Percentiles rank a stretch among this genome's conserved stretches.
Conservation (phyloP, 2,797 vertebrate genomes). For the Poecilia velifera region DNA sequence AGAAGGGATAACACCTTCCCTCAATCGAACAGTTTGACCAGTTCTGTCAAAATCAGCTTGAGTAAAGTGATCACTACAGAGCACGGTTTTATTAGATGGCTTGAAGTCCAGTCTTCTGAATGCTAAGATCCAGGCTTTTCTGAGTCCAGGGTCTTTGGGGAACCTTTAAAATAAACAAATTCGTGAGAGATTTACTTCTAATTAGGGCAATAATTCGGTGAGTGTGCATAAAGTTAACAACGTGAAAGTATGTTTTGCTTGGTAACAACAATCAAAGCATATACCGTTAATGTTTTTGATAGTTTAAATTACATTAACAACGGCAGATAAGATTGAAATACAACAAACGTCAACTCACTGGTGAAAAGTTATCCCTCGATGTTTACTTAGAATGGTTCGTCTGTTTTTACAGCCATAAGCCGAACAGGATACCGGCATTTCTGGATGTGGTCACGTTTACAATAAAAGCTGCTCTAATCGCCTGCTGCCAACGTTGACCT, state of each 20-base stretch:
- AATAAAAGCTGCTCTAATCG: slow-evolving; percentile 3
- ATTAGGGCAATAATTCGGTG: too few species aligned
- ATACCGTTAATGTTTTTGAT: neutral
- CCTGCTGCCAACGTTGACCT: slow-evolving; percentile 2
- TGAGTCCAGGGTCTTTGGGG: slow-evolving; percentile 18
- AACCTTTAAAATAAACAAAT: slow-evolving; percentile 4
- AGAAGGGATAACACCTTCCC: slow-evolving; percentile 10
- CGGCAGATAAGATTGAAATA: neutral
- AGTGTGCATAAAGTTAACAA: neutral
- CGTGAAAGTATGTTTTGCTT: neutral
- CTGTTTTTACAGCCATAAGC: slow-evolving; percentile 16
- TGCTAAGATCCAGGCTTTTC: slow-evolving; percentile 15
- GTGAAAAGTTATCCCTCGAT: slow-evolving; percentile 20
- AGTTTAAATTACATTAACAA: neutral
- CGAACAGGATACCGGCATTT: slow-evolving; percentile 18
- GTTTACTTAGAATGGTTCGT: slow-evolving; percentile 5
- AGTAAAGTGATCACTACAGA: slow-evolving; percentile 15
- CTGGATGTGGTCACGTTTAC: neutral
- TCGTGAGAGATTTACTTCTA: neutral
- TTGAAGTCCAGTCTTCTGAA: slow-evolving; percentile 13
- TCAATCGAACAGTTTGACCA: slow-evolving; percentile 17
- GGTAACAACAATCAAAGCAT: neutral
- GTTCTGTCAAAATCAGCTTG: slow-evolving; percentile 15
- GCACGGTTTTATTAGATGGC: slow-evolving; percentile 7
- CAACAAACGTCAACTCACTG: neutral